A percentile compares a stretch with the other conserved stretches of the same genome.
Evolutionary conservation across 2,797 vertebrate species (phyloP).

Genomic region (Galago senegalensis): DNA sequence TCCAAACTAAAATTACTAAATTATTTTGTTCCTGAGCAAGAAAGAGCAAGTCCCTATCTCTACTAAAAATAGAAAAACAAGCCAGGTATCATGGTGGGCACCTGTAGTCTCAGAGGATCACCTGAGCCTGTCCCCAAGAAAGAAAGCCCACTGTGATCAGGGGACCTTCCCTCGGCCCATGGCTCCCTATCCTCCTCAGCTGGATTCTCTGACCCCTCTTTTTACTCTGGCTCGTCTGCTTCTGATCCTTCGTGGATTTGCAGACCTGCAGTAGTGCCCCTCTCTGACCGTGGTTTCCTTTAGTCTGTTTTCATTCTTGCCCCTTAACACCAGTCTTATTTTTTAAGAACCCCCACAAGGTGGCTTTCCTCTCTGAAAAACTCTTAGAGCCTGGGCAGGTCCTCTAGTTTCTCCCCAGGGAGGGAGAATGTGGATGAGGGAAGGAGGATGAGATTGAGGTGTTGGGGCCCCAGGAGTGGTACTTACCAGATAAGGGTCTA

Average conservation of each 20-base stretch:
- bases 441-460: background rate
- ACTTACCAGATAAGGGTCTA: background rate
- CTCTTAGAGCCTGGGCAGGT: background rate
- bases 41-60: no score
- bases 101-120: no score
- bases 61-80: no score
- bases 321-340: background rate
- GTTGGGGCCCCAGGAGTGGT: background rate
- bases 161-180: background rate
- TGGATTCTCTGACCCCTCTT: background rate
- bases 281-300: background rate
- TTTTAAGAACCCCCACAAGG: background rate
- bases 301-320: background rate
- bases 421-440: background rate
- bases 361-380: slow-evolving; percentile 13
- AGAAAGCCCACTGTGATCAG: background rate
- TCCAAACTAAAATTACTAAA: no score
- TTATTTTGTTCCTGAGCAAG: no score
- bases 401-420: background rate
- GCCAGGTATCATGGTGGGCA: no score
- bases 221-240: background rate
- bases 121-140: no score
- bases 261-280: background rate
- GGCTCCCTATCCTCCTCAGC: background rate
- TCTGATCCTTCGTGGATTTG: background rate